Conservation (phyloP, 53 echinoderm and acorn worm species). For the Hippasteria phrygiana region DNA sequence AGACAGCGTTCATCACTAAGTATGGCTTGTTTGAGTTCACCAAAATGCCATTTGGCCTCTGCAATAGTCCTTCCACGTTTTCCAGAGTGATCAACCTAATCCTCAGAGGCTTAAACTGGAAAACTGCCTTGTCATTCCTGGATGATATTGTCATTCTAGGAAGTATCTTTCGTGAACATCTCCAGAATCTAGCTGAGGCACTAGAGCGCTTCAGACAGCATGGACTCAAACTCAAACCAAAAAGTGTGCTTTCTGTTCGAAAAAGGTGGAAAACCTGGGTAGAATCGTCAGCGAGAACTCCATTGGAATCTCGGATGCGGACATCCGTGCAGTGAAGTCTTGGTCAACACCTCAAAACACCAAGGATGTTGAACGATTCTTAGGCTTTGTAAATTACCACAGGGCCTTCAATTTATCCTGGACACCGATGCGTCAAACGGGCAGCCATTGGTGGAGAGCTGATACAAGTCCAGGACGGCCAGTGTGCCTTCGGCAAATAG, state of each 20-base stretch:
- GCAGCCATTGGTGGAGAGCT: conserved; percentile 47
- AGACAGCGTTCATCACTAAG: conserved; percentile 64
- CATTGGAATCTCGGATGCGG: not conserved
- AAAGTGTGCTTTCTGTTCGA: conserved; percentile 32
- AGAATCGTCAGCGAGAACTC: conserved; percentile 7
- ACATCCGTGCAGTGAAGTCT: conserved; percentile 2
- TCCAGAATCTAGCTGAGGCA: conserved; percentile 47
- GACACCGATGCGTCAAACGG: conserved; percentile 66
- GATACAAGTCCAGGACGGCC: conserved; percentile 48
- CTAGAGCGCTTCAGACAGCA: conserved; percentile 12
- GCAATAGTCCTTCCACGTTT: conserved; percentile 67
- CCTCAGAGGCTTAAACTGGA: conserved; percentile 64
- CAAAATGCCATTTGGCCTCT: conserved; percentile 35
- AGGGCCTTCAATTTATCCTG: conserved; percentile 54
- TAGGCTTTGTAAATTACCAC: conserved; percentile 66
- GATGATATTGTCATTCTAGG: conserved; percentile 69
- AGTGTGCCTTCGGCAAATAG: no score
- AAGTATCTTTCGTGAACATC: conserved; percentile 44
- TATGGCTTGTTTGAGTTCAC: conserved; percentile 15
- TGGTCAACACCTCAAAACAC: conserved; percentile 61
- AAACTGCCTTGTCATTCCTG: conserved; percentile 63
- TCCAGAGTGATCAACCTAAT: conserved; percentile 65
- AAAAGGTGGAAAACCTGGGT: conserved; percentile 28
- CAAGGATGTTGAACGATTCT: conserved; percentile 50
- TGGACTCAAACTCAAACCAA: conserved; percentile 51